Conservation (phyloP, 37 sponge, comb jelly and placozoan species). For the Oopsacas minuta region DNA sequence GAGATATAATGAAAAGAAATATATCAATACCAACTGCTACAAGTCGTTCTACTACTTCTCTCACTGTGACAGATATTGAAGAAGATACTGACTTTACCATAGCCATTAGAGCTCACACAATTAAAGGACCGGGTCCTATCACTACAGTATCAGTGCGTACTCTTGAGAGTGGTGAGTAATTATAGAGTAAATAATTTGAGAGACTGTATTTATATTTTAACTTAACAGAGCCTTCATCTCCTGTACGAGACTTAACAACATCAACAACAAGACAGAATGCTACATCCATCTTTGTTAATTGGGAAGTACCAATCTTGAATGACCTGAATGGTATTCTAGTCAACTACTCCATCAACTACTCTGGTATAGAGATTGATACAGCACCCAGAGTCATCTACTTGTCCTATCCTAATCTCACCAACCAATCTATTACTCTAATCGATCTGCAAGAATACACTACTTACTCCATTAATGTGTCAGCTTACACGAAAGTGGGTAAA, state of each 20-base stretch:
- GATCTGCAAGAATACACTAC: neutral
- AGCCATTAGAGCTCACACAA: neutral
- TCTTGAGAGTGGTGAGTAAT: neutral
- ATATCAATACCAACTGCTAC: neutral
- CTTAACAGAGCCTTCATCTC: neutral
- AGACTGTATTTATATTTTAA: neutral
- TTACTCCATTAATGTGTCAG: neutral
- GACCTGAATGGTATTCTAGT: neutral
- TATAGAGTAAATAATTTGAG: too few species aligned
- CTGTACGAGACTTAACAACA: neutral
- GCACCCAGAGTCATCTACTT: neutral
- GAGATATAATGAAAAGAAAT: neutral
- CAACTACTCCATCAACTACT: slow-evolving; percentile 10
- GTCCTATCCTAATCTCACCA: neutral
- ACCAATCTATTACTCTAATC: neutral
- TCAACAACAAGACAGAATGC: neutral
- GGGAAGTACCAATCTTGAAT: neutral
- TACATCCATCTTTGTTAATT: neutral
- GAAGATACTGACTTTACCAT: neutral
- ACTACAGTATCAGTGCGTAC: neutral
- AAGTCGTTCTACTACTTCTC: neutral
- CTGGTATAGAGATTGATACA: slow-evolving; percentile 16
- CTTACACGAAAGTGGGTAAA: slow-evolving; percentile 13
- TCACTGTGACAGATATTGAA: neutral
- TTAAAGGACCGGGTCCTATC: neutral